phyloP scores from a whole-genome alignment of 1,140 invertebrate species.

The Procambarus virginalis region DNA sequence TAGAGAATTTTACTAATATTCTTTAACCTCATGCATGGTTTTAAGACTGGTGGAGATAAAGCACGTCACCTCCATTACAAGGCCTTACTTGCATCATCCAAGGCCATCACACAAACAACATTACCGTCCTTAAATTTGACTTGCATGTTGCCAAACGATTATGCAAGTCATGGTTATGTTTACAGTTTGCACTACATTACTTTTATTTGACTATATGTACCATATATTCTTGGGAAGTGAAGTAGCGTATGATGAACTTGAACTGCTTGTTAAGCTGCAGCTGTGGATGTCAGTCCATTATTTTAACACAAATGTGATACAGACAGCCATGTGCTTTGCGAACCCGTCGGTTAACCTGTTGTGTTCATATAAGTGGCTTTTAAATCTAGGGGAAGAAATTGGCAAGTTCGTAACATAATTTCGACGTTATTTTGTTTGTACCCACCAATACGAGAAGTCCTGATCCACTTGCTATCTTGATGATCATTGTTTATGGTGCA shows the following conservation, averaged over 20 bases:
- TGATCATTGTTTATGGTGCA: no score
- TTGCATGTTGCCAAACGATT: not conserved
- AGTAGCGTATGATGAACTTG: not conserved
- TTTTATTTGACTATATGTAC: not conserved
- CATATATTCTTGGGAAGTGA: not conserved
- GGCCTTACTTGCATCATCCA: not conserved
- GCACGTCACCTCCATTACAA: not conserved
- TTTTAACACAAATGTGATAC: no score
- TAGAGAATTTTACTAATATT: not conserved
- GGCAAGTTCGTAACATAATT: no score
- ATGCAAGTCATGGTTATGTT: not conserved
- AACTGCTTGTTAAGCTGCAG: not conserved
- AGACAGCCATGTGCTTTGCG: no score
- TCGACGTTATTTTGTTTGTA: no score
- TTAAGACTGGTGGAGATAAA: not conserved
- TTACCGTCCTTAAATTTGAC: not conserved
- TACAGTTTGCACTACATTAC: not conserved
- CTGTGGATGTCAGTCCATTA: not conserved
- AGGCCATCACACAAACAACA: no score
- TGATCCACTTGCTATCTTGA: no score
- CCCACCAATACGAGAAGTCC: no score
- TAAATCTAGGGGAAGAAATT: no score
- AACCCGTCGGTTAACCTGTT: no score
- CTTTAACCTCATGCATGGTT: not conserved
- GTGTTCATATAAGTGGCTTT: no score